Evolutionary conservation across 2,888 invertebrate species (phyloP).

Genomic region (Mesochorus sp.): DNA sequence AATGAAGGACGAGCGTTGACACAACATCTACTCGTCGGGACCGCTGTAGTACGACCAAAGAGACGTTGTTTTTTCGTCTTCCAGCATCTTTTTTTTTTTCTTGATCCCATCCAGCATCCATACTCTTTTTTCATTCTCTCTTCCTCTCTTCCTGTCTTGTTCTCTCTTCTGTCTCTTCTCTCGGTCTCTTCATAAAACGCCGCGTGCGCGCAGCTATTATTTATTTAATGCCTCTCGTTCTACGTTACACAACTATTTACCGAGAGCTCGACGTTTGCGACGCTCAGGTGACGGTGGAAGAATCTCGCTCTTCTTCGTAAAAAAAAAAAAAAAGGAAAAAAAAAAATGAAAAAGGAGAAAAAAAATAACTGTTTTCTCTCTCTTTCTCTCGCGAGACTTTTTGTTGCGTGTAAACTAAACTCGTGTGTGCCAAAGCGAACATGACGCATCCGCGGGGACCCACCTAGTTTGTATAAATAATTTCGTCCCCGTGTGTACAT

Average conservation of each 20-base stretch:
- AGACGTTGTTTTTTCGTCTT: conserved; percentile 23
- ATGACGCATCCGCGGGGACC: conserved; percentile 69
- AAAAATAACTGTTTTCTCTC: conserved; percentile 26
- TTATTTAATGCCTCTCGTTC: conserved; percentile 78
- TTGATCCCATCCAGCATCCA: conserved; percentile 27
- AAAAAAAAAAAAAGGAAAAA: background rate
- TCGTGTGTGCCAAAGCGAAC: conserved; percentile 68
- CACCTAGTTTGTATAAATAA: conserved; percentile 78
- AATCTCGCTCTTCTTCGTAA: conserved; percentile 21
- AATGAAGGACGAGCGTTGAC: conserved; percentile 70
- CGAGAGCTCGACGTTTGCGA: conserved; percentile 66
- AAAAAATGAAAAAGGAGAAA: conserved; percentile 23
- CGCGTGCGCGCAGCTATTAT: conserved; percentile 73
- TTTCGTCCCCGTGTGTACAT: conserved; percentile 63
- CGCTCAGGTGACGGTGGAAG: conserved; percentile 56
- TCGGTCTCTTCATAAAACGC: conserved; percentile 72
- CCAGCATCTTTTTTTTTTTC: conserved; percentile 27
- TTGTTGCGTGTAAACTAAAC: conserved; percentile 58
- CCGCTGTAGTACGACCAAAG: conserved; percentile 56
- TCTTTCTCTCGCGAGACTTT: conserved; percentile 57
- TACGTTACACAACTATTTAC: conserved; percentile 77
- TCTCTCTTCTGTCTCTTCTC: conserved; percentile 54
- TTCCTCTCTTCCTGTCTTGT: conserved; percentile 1
- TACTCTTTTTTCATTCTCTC: background rate
- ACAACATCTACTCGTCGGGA: conserved; percentile 64